Percentiles rank a stretch among this genome's conserved stretches.
Conservation (phyloP, 2,888 invertebrate genomes). For the Eutolmus rufibarbis region DNA sequence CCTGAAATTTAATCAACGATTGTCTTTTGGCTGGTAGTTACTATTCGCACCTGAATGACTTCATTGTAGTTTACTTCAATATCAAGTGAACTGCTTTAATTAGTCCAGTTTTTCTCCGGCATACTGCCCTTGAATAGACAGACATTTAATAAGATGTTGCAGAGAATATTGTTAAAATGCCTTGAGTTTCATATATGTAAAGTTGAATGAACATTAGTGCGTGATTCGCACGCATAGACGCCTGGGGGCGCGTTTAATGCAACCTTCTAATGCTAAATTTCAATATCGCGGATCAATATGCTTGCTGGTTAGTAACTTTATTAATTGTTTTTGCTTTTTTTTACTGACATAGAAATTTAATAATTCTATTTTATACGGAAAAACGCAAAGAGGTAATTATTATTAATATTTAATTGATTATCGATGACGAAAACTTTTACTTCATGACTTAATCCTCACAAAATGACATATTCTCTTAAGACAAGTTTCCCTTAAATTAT, state of each 20-base stretch:
- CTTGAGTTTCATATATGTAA: background rate
- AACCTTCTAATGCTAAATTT: background rate
- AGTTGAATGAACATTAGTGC: background rate
- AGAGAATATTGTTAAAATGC: background rate
- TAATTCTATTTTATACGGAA: too few species aligned
- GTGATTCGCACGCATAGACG: background rate
- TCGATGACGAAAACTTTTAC: too few species aligned
- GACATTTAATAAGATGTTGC: background rate
- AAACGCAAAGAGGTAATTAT: too few species aligned
- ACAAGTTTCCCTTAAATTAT: too few species aligned
- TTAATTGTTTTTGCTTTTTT: too few species aligned
- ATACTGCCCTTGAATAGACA: background rate
- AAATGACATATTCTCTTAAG: too few species aligned
- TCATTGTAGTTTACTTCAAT: background rate
- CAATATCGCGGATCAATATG: background rate
- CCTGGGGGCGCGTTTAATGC: background rate
- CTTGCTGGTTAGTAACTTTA: background rate
- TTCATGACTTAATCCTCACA: too few species aligned
- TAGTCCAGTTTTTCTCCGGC: background rate
- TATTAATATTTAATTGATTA: too few species aligned
- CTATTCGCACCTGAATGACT: background rate
- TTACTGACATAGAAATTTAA: too few species aligned
- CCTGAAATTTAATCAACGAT: background rate
- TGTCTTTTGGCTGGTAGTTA: background rate
- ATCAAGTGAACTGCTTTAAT: background rate